Percentiles rank a stretch among this genome's conserved stretches.
These are phyloP conservation scores for Pavo muticus DNA, from an alignment of 2,113 vertebrate species.

Conservation along the genomic window DNA sequence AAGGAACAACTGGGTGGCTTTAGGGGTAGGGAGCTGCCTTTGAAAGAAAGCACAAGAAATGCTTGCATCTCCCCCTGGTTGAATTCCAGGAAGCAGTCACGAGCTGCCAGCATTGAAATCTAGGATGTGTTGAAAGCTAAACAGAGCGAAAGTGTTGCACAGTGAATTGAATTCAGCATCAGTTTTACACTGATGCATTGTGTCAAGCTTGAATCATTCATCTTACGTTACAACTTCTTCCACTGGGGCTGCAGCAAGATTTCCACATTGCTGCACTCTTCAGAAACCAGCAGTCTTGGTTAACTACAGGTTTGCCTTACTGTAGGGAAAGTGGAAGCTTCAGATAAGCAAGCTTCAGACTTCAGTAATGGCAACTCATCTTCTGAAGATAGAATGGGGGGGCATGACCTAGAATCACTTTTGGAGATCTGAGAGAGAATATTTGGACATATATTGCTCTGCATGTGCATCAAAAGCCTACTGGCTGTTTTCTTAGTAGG, in stretches of 20 bases:
- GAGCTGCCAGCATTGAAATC: not conserved
- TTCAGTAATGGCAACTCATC: not conserved
- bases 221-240: not conserved
- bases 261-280: not conserved
- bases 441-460: not conserved
- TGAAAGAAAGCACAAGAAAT: not conserved
- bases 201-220: not conserved
- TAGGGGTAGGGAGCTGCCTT: not conserved
- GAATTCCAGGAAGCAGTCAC: not conserved
- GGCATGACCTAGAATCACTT: not conserved
- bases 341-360: not conserved
- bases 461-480: not conserved
- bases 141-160: not conserved
- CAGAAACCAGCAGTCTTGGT: not conserved
- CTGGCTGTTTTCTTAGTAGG: not conserved
- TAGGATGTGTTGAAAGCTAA: not conserved
- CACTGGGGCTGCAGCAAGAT: not conserved
- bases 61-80: not conserved
- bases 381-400: not conserved
- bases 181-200: not conserved
- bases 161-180: not conserved
- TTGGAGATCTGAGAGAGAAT: not conserved
- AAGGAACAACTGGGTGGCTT: not conserved
- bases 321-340: not conserved
- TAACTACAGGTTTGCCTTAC: not conserved